These are phyloP conservation scores for Arctocebus calabarensis DNA, from an alignment of 2,797 vertebrate genomes.

Conservation along the genomic window DNA sequence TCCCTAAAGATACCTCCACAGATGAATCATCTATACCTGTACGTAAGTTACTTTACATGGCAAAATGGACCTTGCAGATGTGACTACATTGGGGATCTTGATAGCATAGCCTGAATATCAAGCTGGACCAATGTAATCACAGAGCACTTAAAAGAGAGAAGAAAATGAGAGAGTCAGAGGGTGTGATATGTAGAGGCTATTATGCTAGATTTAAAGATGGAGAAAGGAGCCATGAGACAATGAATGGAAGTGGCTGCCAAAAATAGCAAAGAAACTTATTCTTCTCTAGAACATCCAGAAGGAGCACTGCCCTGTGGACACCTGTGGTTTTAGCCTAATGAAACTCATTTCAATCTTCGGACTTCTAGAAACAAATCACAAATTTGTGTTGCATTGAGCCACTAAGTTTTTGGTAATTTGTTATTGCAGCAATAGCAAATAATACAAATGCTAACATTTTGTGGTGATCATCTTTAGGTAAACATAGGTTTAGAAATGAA, in stretches of 20 bases:
- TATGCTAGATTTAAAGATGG: not conserved
- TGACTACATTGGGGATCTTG: not conserved
- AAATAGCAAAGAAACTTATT: not conserved
- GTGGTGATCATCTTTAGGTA: not conserved
- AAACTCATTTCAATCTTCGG: not conserved
- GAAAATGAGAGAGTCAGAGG: not conserved
- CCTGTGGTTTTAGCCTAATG: not conserved
- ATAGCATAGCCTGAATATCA: not conserved
- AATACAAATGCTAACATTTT: not conserved
- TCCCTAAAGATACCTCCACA: not conserved
- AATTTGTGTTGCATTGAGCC: not conserved
- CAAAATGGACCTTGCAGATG: not conserved
- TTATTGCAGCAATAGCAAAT: slow-evolving; percentile 14
- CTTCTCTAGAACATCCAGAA: not conserved
- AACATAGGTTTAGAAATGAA: not conserved
- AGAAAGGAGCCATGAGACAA: not conserved
- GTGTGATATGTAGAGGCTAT: not conserved
- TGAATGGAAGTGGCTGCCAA: not conserved
- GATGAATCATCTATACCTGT: not conserved
- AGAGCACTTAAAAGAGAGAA: not conserved
- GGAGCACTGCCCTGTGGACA: not conserved
- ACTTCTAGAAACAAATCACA: not conserved
- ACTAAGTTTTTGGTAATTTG: not conserved
- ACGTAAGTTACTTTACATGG: not conserved
- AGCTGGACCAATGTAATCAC: not conserved